Evolutionary conservation across 2,888 invertebrate species (phyloP), one percentile per base, ranked within the genome.

Genomic region (Tyria jacobaeae): DNA sequence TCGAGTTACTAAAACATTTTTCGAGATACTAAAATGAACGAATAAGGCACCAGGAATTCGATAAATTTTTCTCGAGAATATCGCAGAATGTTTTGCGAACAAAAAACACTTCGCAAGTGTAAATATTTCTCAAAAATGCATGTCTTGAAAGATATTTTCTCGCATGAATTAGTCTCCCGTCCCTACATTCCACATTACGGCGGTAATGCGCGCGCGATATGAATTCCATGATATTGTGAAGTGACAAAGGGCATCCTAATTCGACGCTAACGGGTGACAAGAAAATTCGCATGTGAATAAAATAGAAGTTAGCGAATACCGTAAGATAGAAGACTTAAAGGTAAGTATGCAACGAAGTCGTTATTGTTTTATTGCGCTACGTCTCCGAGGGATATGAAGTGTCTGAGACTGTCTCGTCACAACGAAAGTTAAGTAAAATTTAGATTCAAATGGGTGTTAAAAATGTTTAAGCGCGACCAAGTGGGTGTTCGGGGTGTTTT

Each of bases 371-470:
- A 87, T 84, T 85, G 78, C 78, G 70, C 78, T 62, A 77, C 80
- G 81, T 85, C 81, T 80, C 78, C 77, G 70, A 71, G 66, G 80
- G 76, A 83, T 82, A 83, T 83, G 83, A 82, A 82, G 84, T 81
- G 83, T 75, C 79, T 76, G 81, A 81, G 79, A 80, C 76, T 66
- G 71, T 74, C 78, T 84, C 81, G 74, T 81, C 80, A 79, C 72
- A 76, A 79, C 76, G 80, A 75, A 82, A 84, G 80, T 81, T 83
- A 86, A 85, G 82, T 85, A 83, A 86, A 88, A 88, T 88, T 88
- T 86, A 85, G 82, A 87, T 87, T 86, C 83, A 87, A 90, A 89
- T 87, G 82, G 85, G 82, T 89, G 86, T 89, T 88, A 87, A 88
- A 89, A 89, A 87, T 86, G 83, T 80, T 86, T 73, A 76, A 79